Percentiles rank a stretch among this genome's conserved stretches.
phyloP scores from a whole-genome alignment of 2,888 invertebrate species.

The Cosmorhoe ocellata region DNA sequence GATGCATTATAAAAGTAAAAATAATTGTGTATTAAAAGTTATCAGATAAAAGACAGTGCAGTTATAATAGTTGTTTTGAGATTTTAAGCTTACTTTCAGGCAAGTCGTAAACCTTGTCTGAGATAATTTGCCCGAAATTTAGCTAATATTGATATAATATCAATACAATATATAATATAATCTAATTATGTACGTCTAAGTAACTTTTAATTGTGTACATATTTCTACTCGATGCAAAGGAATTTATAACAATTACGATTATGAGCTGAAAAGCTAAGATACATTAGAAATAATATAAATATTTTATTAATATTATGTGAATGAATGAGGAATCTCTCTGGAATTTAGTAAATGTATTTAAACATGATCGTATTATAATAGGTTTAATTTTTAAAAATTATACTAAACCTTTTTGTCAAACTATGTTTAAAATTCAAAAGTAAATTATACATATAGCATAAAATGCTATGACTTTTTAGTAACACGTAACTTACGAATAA shows the following conservation, averaged over 20 bases:
- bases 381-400: neutral
- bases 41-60: too few species aligned
- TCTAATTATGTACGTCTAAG: conserved; percentile 3
- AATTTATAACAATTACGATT: conserved; percentile 61
- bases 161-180: neutral
- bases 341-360: conserved; percentile 24
- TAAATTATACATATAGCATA: conserved; percentile 5
- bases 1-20: too few species aligned
- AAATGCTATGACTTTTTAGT: conserved; percentile 9
- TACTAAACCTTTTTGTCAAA: neutral
- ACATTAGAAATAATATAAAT: conserved; percentile 16
- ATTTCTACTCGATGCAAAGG: conserved; percentile 61
- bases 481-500: neutral
- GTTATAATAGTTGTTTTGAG: too few species aligned
- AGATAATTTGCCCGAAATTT: too few species aligned
- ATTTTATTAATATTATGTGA: neutral
- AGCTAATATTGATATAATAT: too few species aligned
- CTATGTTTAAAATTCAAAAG: too few species aligned
- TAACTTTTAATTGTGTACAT: conserved; percentile 54
- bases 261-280: conserved; percentile 36
- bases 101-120: too few species aligned
- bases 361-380: conserved; percentile 4
- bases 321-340: conserved; percentile 27
- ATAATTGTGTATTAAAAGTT: too few species aligned
- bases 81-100: too few species aligned